phyloP scores from a whole-genome alignment of 1,140 invertebrate genomes.

The Megathymus violae region DNA sequence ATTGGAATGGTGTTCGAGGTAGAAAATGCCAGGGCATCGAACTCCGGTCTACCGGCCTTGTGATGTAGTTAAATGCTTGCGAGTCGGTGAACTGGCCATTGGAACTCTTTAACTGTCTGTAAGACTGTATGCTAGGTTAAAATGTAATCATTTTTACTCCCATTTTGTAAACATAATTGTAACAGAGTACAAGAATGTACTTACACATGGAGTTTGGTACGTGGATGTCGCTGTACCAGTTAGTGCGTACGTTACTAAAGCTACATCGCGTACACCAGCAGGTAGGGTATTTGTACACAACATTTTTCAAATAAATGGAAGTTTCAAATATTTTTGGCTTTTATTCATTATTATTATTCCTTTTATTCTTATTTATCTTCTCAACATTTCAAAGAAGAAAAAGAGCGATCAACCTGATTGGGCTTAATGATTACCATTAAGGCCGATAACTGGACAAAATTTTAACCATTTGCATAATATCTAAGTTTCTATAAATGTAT shows the following conservation, averaged over 20 bases:
- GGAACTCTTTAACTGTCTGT: constrained; percentile 49
- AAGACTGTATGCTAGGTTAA: constrained; percentile 51
- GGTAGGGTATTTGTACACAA: constrained; percentile 76
- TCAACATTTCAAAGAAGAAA: no score
- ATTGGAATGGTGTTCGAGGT: neutral
- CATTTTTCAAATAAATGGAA: constrained; percentile 72
- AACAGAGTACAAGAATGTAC: constrained; percentile 8
- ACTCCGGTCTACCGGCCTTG: constrained; percentile 15
- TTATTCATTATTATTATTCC: constrained; percentile 21
- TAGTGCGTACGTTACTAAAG: constrained; percentile 14
- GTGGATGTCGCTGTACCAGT: constrained; percentile 10
- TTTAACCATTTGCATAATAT: no score
- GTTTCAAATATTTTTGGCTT: constrained; percentile 45
- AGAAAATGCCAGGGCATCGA: neutral
- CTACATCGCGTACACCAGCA: constrained; percentile 53
- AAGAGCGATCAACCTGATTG: no score
- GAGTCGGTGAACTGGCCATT: constrained; percentile 30
- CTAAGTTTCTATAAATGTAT: no score
- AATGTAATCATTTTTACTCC: constrained; percentile 40
- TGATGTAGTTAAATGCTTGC: constrained; percentile 37
- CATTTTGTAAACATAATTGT: constrained; percentile 32
- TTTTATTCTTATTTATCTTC: no score
- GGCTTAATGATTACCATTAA: no score
- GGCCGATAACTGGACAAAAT: no score
- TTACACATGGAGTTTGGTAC: constrained; percentile 4